Percentiles rank a stretch among this genome's conserved stretches.
Conservation (phyloP, 2,113 vertebrate genomes). For the Etheostoma cragini region DNA sequence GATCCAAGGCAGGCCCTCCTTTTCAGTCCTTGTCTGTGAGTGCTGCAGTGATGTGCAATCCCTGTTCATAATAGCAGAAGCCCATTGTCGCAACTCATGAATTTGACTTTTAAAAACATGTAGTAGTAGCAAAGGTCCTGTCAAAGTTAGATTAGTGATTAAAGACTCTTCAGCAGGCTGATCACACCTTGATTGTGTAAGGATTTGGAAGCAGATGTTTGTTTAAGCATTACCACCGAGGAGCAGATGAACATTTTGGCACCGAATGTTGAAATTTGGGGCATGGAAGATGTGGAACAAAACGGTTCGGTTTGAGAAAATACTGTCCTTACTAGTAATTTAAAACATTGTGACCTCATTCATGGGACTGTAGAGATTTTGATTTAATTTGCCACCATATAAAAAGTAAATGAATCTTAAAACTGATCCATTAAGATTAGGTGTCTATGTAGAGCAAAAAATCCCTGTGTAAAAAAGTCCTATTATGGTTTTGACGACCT, state of each 20-base stretch:
- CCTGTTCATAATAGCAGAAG: neutral
- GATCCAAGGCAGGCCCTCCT: no score
- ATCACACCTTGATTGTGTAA: neutral
- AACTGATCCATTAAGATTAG: neutral
- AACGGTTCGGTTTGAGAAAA: neutral
- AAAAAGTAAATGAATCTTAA: neutral
- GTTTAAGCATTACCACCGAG: neutral
- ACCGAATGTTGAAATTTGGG: neutral
- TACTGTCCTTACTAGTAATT: neutral
- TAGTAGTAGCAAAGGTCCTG: neutral
- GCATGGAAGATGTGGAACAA: neutral
- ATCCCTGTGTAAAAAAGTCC: conserved; percentile 35
- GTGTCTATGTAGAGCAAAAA: conserved; percentile 7
- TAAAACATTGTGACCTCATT: neutral
- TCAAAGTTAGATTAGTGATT: neutral
- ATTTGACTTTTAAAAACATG: neutral
- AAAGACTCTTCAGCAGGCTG: neutral
- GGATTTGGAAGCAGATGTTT: neutral
- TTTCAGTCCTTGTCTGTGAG: neutral
- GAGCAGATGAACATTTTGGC: neutral
- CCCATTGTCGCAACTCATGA: neutral
- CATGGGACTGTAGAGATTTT: neutral
- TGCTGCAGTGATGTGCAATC: neutral
- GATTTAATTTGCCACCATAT: conserved; percentile 1
- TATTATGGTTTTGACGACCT: conserved; percentile 49